phyloP scores from a whole-genome alignment of 2,113 vertebrate species.

The Hylia prasina region DNA sequence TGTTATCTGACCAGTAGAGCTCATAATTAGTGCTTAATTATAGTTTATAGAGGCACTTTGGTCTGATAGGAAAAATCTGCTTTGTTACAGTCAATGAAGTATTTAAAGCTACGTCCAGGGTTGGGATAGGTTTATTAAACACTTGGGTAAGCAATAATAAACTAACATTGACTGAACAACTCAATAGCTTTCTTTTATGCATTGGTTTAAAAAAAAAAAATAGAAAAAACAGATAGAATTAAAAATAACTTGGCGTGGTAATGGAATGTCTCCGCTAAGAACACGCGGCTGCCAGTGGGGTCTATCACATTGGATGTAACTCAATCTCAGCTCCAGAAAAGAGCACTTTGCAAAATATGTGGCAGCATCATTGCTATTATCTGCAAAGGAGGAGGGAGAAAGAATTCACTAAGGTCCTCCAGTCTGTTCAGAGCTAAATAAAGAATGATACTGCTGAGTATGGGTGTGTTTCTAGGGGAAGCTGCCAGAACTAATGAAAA shows the following conservation, averaged over 20 bases:
- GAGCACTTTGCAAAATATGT: constrained; percentile 33
- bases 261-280: constrained; percentile 20
- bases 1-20: constrained; percentile 69
- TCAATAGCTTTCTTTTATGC: constrained; percentile 68
- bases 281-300: not conserved
- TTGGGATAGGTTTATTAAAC: constrained; percentile 74
- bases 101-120: constrained; percentile 64
- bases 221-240: constrained; percentile 35
- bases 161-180: constrained; percentile 68
- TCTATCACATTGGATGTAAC: constrained; percentile 22
- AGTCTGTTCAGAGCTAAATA: constrained; percentile 62
- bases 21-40: constrained; percentile 76
- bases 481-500: constrained; percentile 54
- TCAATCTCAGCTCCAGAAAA: constrained; percentile 50
- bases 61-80: constrained; percentile 67
- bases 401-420: constrained; percentile 28
- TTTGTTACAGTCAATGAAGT: constrained; percentile 75
- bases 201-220: not conserved
- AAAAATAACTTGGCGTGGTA: constrained; percentile 61
- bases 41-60: constrained; percentile 72
- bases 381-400: constrained; percentile 31
- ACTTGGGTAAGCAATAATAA: constrained; percentile 78
- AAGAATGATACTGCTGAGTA: constrained; percentile 55
- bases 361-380: not conserved
- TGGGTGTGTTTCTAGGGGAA: constrained; percentile 11